Base-by-base conservation (phyloP, 2,888 invertebrate genomes). In the Eulithis testata region DNA sequence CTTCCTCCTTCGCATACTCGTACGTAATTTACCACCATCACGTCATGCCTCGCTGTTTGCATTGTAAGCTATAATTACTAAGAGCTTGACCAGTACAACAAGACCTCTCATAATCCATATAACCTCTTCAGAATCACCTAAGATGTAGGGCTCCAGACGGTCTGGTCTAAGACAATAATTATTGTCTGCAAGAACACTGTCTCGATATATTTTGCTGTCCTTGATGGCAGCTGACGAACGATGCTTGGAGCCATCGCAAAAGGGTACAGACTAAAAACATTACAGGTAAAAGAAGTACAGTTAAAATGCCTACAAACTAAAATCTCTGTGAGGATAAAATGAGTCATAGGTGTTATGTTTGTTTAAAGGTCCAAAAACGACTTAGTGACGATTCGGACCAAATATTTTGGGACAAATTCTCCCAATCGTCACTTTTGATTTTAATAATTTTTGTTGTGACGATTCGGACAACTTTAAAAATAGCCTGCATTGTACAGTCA, bases 191-290 rank as follows among this genome's bases (percentile, higher is more conserved):
- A 65, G 70, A 74, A 80, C 77, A 78, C 76, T 79, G 78, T 78
- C 74, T 69, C 60, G 63, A 73, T 75, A 72, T 75, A 77, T 66
- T 78, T 75, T 76, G 74, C 69, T 74, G 78, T 76, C 76, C 74
- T 77, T 77, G 76, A 75, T 73, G 76, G 78, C 83, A 84, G 83
- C 80, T 86, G 84, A 83, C 69, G 72, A 60, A 74, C 73, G 74
- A 73, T 73, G 71, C 65, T 66, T 61, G 63, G 66, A 65, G 68
- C 66, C 72, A 74, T 75, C 71, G 70, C 71, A 66, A 71, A 73
- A 55, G 57, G 53, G 31, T 75, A 77, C 60, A 74, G 75, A 80
- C 55, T 76, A 75, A 49, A 49, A 6, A 58, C 11, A 2, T 31
- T 7, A 8, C 62, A 68, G 65, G 63, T 61, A n/a, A 47, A 57